Base-by-base conservation (phyloP, 2,888 invertebrate species). In the Leptura quadrifasciata region DNA sequence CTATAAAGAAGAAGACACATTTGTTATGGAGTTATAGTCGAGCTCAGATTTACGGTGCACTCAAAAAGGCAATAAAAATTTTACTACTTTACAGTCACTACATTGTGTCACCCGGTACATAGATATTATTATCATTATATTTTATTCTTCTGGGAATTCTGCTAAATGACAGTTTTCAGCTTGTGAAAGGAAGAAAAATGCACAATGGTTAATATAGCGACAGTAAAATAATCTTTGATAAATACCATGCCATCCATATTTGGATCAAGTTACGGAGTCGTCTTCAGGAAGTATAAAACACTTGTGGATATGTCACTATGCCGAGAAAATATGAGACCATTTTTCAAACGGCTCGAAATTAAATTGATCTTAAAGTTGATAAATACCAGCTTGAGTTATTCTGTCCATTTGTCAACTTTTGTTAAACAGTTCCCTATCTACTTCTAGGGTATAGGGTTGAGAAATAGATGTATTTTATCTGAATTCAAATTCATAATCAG, bases 301-400 rank as follows among this genome's bases (percentile, higher is more conserved):
- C n/a, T 47, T 47, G 47, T 47, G 17, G 47, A 47, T 47, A 47
- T 47, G 47, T 47, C 47, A 15, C 2, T n/a, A n/a, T 15, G 15
- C n/a, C 6, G 47, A n/a, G 47, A n/a, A 47, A 12, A n/a, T 47
- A 47, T 47, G 47, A n/a, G 47, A 1, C 4, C n/a, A n/a, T 47
- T 47, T 47, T 4, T 47, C n/a, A 47, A n/a, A 15, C n/a, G n/a
- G 12, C 47, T 47, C n/a, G 47, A 47, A 39, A 47, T 17, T 47
- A 47, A 47, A 47, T 47, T n/a, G n/a, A n/a, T n/a, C 47, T n/a
- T n/a, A 47, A 12, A 47, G 47, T 47, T 47, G 47, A 47, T n/a
- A n/a, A 3, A n/a, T n/a, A n/a, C n/a, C n/a, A n/a, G 47, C n/a
- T 4, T 47, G 47, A 47, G 47, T 47, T 47, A 47, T 47, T 47